phyloP scores from a whole-genome alignment of 2,113 vertebrate species.

The Butastur rufipennis region DNA sequence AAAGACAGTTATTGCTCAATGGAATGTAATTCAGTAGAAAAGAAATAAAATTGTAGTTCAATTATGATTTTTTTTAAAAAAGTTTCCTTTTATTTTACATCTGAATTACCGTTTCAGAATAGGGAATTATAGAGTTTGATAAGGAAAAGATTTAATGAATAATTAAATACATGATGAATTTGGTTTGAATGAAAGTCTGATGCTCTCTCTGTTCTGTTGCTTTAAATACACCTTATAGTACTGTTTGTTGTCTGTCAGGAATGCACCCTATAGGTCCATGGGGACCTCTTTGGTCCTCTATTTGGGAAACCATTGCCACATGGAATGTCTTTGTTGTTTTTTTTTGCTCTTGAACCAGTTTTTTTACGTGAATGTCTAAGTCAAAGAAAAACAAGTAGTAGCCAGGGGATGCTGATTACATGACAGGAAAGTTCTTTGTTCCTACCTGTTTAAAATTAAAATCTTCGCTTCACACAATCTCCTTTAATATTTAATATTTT shows the following conservation, averaged over 20 bases:
- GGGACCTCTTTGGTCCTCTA: background rate
- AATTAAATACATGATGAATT: background rate
- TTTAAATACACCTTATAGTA: background rate
- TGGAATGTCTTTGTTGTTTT: background rate
- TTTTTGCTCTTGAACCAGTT: background rate
- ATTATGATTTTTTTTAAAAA: background rate
- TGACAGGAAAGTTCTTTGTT: background rate
- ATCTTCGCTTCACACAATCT: background rate
- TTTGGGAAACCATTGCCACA: background rate
- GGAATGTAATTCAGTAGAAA: background rate
- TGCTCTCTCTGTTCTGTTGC: background rate
- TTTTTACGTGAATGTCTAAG: background rate
- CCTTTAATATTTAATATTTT: background rate
- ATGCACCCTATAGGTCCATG: background rate
- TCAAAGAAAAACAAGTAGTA: background rate
- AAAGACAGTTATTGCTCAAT: background rate
- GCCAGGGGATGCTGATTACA: background rate
- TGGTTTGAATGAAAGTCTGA: background rate
- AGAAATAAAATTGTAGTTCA: background rate
- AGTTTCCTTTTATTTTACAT: background rate
- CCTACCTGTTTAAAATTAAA: background rate
- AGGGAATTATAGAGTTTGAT: background rate
- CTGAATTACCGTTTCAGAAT: background rate
- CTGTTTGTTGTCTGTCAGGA: background rate
- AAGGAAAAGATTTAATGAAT: background rate